These are phyloP conservation scores for Montipora capricornis DNA, from an alignment of 64 coral and sea anemone genomes.

Conservation along the genomic window DNA sequence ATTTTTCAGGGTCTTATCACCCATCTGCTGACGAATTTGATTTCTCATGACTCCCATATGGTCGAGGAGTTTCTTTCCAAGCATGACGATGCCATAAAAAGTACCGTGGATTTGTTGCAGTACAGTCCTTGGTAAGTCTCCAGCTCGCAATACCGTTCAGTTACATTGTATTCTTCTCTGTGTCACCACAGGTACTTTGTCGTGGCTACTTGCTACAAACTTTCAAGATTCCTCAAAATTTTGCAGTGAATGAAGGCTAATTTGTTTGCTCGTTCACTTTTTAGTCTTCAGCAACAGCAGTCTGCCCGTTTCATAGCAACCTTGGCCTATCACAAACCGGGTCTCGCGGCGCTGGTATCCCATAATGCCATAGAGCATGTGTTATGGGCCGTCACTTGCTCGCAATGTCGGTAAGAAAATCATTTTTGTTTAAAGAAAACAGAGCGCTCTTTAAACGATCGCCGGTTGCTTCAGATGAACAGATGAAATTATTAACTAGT, in stretches of 20 bases:
- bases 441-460: too few relatives aligned
- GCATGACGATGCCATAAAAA: slow-evolving; percentile 33
- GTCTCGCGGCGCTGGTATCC: slow-evolving; percentile 44
- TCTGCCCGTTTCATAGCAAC: slow-evolving; percentile 63
- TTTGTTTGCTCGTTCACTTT: not conserved
- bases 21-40: slow-evolving; percentile 23
- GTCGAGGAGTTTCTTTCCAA: slow-evolving; percentile 61
- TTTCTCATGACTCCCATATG: slow-evolving; percentile 41
- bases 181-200: too few relatives aligned
- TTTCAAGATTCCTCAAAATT: too few relatives aligned
- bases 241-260: too few relatives aligned
- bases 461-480: too few relatives aligned
- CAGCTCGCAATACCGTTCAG: too few relatives aligned
- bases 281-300: slow-evolving; percentile 74
- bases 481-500: too few relatives aligned
- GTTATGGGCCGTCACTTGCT: slow-evolving; percentile 81
- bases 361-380: slow-evolving; percentile 77
- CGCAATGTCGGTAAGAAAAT: slow-evolving; percentile 78
- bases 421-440: too few relatives aligned
- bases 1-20: slow-evolving; percentile 35
- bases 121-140: slow-evolving; percentile 45
- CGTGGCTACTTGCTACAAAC: too few relatives aligned
- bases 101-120: slow-evolving; percentile 45
- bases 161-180: too few relatives aligned
- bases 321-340: slow-evolving; percentile 47